Evolutionary conservation across 2,797 vertebrate genomes (phyloP).

Genomic region (Propithecus deckenii): DNA sequence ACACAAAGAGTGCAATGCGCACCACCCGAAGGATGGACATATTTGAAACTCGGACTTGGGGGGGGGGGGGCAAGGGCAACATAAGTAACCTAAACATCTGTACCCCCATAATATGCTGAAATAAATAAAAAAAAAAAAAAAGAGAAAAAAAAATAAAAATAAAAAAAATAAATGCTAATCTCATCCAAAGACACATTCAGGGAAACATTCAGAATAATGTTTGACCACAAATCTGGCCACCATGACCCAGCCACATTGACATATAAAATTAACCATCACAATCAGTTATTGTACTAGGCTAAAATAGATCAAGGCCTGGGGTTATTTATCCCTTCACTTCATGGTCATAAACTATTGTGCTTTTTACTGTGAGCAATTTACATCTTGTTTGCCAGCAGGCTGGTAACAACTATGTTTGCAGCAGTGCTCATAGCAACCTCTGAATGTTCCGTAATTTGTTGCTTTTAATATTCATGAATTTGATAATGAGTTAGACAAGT

Average conservation of each 20-base stretch:
- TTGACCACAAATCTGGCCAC: background rate
- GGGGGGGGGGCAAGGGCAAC: too few species aligned
- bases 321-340: background rate
- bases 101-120: too few species aligned
- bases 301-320: background rate
- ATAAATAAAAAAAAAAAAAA: too few species aligned
- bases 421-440: background rate
- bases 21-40: too few species aligned
- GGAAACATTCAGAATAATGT: background rate
- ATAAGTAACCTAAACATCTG: too few species aligned
- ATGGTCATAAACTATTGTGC: background rate
- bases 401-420: background rate
- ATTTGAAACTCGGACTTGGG: too few species aligned
- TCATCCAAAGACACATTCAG: background rate
- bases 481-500: background rate
- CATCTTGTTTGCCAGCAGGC: background rate
- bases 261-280: background rate
- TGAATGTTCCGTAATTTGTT: background rate
- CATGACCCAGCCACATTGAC: background rate
- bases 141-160: too few species aligned
- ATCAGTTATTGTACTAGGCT: background rate
- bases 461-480: background rate
- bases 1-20: too few species aligned
- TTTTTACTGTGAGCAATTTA: conserved; percentile 1
- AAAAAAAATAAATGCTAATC: background rate